Base-by-base conservation (phyloP, 2,113 vertebrate species). In the Sorex fumeus region DNA sequence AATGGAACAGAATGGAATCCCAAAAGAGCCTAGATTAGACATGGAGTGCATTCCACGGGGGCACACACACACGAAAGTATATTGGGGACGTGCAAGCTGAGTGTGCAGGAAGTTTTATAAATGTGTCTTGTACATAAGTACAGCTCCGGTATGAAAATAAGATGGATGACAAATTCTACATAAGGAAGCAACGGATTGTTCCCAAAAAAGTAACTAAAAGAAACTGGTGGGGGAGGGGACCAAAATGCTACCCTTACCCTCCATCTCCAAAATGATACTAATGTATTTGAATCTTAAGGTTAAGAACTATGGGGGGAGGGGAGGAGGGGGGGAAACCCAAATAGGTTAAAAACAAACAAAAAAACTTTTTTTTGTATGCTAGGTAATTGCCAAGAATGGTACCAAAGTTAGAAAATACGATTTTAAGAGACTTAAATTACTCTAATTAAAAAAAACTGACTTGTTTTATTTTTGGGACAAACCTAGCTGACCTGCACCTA, bases 271-370 rank as follows among this genome's bases (percentile, higher is more conserved):
- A 76, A 89, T 76, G 81, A 53, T 88, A 19, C 16, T 60, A 91
- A 87, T 62, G 62, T 28, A 87, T 30, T 91, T 88, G 64, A 77
- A 85, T 12, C 86, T 75, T 34, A 90, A 93, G 80, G 70, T 60
- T 88, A 82, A 71, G 79, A 40, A 40, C 40, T 40, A n/a, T n/a
- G n/a, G n/a, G n/a, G n/a, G n/a, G n/a, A n/a, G n/a, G n/a, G n/a
- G n/a, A n/a, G 45, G 45, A 11, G 45, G 6, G 7, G 47, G 80
- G 30, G 87, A 86, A 88, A 50, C 1, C 30, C 2, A 82, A 1
- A 12, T 50, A 50, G 40, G 40, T 40, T 40, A 40, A 40, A 40
- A 40, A 40, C 40, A 40, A 40, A 40, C 7, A 69, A 83, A 92
- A 69, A 34, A 11, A 27, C 13, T 36, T 16, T 85, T 88, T 84